Conservation (phyloP, 2,113 vertebrate species). For the Merops nubicus region DNA sequence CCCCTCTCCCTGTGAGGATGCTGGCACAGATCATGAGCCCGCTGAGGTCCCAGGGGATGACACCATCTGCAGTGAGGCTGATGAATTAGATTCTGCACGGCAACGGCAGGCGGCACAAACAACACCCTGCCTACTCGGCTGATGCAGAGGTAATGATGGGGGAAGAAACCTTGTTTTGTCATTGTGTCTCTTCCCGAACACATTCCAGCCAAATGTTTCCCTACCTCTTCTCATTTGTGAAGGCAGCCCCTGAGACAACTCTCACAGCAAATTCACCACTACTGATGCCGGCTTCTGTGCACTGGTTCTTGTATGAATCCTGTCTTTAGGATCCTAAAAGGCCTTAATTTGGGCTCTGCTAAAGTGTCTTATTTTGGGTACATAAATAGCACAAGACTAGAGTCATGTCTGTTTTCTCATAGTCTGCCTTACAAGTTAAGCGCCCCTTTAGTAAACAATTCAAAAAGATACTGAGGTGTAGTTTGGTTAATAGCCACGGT, state of each 20-base stretch:
- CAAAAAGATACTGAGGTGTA: neutral
- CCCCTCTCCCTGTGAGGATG: neutral
- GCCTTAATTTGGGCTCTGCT: neutral
- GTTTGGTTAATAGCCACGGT: neutral
- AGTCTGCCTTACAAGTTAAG: neutral
- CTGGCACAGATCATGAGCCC: conserved; percentile 31
- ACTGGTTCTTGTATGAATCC: neutral
- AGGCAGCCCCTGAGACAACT: neutral
- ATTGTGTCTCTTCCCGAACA: neutral
- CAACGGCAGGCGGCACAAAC: conserved; percentile 12
- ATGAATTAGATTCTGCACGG: conserved; percentile 52
- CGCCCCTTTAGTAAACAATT: neutral
- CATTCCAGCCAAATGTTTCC: neutral
- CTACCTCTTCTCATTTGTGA: conserved; percentile 3
- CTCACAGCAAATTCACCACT: neutral
- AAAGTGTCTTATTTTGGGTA: neutral
- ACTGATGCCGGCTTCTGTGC: neutral
- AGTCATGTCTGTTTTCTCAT: neutral
- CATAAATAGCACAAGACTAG: neutral
- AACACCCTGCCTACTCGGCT: conserved; percentile 27
- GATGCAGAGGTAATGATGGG: conserved; percentile 32
- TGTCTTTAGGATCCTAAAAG: neutral
- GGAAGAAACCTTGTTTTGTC: conserved; percentile 39
- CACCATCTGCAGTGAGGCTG: conserved; percentile 67
- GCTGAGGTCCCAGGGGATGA: conserved; percentile 40